Percentiles rank a stretch among this genome's conserved stretches.
These are phyloP conservation scores for Bettongia penicillata DNA, from an alignment of 2,113 vertebrate genomes.

Conservation along the genomic window DNA sequence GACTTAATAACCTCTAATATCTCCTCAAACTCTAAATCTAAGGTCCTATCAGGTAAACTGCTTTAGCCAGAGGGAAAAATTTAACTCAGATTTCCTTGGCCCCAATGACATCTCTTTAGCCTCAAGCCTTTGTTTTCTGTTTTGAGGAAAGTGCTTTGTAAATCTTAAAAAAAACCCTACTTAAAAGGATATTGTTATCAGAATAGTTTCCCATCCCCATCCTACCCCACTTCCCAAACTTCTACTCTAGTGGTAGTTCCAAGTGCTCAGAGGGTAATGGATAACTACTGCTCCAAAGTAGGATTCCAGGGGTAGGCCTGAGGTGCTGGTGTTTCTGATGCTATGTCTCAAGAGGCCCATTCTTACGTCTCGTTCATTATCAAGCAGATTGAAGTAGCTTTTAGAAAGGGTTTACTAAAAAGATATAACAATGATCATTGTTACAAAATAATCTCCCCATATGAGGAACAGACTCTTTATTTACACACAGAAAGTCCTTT, in stretches of 20 bases:
- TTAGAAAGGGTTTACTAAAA: neutral
- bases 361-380: neutral
- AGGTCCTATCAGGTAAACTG: neutral
- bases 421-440: neutral
- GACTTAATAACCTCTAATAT: neutral
- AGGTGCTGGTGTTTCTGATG: neutral
- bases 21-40: neutral
- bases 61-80: neutral
- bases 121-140: neutral
- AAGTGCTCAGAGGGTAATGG: neutral
- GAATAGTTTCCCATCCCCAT: neutral
- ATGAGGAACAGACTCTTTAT: neutral
- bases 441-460: neutral
- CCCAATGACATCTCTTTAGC: neutral
- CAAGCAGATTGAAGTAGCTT: neutral
- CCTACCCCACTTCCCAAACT: neutral
- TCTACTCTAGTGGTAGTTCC: neutral
- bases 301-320: neutral
- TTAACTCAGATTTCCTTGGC: neutral
- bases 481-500: neutral
- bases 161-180: neutral
- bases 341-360: neutral
- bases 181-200: neutral
- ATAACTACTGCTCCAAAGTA: neutral
- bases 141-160: neutral